Evolutionary conservation across 2,888 invertebrate genomes (phyloP), one percentile per base, ranked within the genome.

Genomic region (Acleris literana): DNA sequence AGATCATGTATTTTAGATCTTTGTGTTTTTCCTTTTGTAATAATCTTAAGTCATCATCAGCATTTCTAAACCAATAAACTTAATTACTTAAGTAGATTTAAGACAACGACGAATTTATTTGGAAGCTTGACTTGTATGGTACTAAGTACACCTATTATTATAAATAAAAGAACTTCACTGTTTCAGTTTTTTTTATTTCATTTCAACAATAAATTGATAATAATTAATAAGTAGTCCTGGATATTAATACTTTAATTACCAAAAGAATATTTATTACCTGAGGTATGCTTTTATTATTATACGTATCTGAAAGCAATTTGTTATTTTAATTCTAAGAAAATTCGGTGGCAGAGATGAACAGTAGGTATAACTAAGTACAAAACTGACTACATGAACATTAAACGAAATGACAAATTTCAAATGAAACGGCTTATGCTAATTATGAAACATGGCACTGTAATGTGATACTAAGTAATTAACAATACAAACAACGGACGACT

Each of bases 121-220:
- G 44, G 51, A 58, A 44, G 20, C 1, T 60, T 20, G 65, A 61
- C 18, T 51, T 17, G 20, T 20, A 25, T 20, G 16, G 22, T 29
- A 63, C 43, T 25, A 18, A 51, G 18, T 48, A 68, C 39, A 39
- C 13, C 39, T 43, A 73, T 69, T 69, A 43, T 64, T 53, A 72
- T 79, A 76, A 89, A 85, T 87, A 86, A 88, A 88, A 88, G 78
- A 75, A 76, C 72, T 78, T 79, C 76, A 73, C 81, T 83, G 82
- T 84, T 86, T 86, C 79, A 80, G 78, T 72, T 76, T 85, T 33
- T 25, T 82, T 83, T 85, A 84, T 87, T 82, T 72, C 73, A 71
- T 82, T 84, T 85, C 39, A 86, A 86, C 84, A 88, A 84, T 82
- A 79, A 74, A 76, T 80, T 75, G 74, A 68, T 64, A 57, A 64